These are phyloP conservation scores for Melanerpes aurifrons DNA, from an alignment of 2,113 vertebrate genomes.

Conservation along the genomic window DNA sequence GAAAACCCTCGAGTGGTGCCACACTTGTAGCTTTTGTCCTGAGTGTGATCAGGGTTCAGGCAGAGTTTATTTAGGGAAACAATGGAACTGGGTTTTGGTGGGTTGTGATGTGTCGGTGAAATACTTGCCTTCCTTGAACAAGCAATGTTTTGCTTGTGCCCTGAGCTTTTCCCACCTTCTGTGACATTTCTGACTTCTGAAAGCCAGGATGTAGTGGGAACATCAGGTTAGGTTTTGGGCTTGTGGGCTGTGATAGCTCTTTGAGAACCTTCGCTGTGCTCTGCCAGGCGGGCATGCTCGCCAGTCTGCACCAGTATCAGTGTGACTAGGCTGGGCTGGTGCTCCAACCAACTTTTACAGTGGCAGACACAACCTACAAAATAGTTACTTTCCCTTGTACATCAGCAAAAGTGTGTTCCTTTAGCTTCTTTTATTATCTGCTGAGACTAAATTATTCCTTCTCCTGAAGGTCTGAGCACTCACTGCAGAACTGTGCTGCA, in stretches of 20 bases:
- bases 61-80: background rate
- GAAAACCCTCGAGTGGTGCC: background rate
- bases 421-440: background rate
- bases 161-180: background rate
- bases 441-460: background rate
- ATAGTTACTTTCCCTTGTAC: background rate
- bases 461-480: background rate
- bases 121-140: background rate
- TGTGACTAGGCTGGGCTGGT: rapidly evolving
- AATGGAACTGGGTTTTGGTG: background rate
- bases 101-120: background rate
- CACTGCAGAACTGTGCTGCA: background rate
- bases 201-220: background rate
- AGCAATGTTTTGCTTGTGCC: background rate
- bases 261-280: background rate
- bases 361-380: background rate
- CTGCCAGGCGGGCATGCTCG: background rate
- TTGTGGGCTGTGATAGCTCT: background rate
- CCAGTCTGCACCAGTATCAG: background rate
- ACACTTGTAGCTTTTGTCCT: rapidly evolving
- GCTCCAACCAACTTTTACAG: rapidly evolving
- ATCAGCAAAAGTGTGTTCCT: background rate
- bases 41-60: rapidly evolving
- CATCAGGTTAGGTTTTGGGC: rapidly evolving
- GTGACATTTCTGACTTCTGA: background rate